phyloP scores from a whole-genome alignment of 1,140 invertebrate species.

The Dinoponera quadriceps region DNA sequence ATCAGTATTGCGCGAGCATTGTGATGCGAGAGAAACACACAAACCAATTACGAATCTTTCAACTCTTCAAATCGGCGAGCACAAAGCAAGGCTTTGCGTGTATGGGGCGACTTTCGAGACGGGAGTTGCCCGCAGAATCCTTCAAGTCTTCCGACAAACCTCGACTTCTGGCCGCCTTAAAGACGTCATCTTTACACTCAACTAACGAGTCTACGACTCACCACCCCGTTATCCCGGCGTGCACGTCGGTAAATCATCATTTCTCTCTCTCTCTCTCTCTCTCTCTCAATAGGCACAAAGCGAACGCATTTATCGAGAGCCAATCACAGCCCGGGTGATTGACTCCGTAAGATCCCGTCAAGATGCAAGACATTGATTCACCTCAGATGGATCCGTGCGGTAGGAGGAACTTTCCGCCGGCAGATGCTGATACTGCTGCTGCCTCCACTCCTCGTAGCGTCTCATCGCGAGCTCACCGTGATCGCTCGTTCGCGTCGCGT shows the following conservation, averaged over 20 bases:
- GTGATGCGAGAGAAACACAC: no score
- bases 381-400: constrained; percentile 56
- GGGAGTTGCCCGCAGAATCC: no score
- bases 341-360: constrained; percentile 25
- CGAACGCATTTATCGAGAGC: constrained; percentile 23
- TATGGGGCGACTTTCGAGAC: no score
- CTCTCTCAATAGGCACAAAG: constrained; percentile 19
- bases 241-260: background rate
- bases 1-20: no score
- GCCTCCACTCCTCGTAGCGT: constrained; percentile 60
- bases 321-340: constrained; percentile 5
- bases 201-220: background rate
- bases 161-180: background rate
- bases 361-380: constrained; percentile 65
- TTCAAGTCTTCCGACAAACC: no score
- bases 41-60: no score
- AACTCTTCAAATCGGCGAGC: no score
- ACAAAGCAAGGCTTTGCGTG: no score
- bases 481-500: background rate
- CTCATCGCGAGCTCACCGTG: background rate
- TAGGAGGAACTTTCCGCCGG: constrained; percentile 36
- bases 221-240: background rate
- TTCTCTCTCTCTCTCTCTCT: background rate
- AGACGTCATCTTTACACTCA: constrained; percentile 8
- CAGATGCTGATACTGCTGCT: constrained; percentile 49